Conservation (phyloP, 2,113 vertebrate genomes). For the Ptychochromis oligacanthus region DNA sequence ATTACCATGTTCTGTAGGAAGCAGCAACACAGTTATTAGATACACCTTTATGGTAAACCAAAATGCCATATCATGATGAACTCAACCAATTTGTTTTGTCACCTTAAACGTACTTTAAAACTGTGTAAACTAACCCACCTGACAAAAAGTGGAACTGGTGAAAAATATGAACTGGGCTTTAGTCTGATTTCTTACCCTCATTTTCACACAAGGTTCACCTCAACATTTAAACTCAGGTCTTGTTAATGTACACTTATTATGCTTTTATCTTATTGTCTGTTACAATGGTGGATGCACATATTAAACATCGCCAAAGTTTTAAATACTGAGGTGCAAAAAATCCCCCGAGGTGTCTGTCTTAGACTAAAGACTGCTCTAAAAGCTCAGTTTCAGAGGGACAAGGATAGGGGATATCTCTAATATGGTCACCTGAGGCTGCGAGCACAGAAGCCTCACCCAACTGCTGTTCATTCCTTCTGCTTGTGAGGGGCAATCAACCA, state of each 20-base stretch:
- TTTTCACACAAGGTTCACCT: too few species aligned
- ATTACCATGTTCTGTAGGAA: conserved; percentile 27
- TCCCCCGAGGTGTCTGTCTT: too few species aligned
- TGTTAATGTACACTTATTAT: too few species aligned
- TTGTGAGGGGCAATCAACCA: not conserved
- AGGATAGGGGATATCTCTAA: accelerated
- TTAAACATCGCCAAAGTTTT: too few species aligned
- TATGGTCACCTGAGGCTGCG: accelerated
- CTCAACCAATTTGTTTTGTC: not conserved
- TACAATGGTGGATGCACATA: too few species aligned
- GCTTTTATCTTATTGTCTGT: too few species aligned
- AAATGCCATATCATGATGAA: not conserved
- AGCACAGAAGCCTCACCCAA: too few species aligned
- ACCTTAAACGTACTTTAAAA: not conserved
- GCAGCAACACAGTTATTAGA: not conserved
- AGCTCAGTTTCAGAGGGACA: not conserved
- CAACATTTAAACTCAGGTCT: too few species aligned
- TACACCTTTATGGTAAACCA: not conserved
- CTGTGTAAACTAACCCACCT: accelerated
- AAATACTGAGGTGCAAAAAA: too few species aligned
- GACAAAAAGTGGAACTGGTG: not conserved
- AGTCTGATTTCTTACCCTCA: not conserved
- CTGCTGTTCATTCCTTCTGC: not conserved
- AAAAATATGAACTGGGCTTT: not conserved
- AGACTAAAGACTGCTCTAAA: too few species aligned